phyloP scores from a whole-genome alignment of 2,888 invertebrate species.

The Cheilosia vernalis region DNA sequence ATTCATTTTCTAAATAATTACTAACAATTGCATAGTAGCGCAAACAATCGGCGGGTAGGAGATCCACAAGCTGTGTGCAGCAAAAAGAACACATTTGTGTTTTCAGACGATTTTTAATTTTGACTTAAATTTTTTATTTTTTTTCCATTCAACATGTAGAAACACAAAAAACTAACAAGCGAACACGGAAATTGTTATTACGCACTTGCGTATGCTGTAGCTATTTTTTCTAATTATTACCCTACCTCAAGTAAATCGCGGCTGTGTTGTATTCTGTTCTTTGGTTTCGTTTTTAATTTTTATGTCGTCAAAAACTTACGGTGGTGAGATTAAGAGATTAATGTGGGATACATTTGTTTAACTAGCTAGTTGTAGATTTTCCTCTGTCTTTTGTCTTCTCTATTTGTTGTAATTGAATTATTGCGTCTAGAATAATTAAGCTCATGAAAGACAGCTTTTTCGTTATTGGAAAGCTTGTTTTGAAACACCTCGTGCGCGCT shows the following conservation, averaged over 20 bases:
- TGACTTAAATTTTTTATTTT: neutral
- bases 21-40: conserved; percentile 33
- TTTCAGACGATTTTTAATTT: conserved; percentile 2
- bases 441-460: conserved; percentile 10
- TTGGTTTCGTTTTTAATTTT: conserved; percentile 6
- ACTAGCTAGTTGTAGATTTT: conserved; percentile 32
- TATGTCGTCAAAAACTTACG: conserved; percentile 22
- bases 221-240: conserved; percentile 12
- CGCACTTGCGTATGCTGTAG: conserved; percentile 28
- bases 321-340: conserved; percentile 25
- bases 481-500: conserved; percentile 21
- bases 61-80: neutral
- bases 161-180: conserved; percentile 34
- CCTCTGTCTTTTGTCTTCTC: conserved; percentile 27
- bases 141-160: conserved; percentile 8
- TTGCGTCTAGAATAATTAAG: conserved; percentile 23
- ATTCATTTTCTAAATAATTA: conserved; percentile 40
- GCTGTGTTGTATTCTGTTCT: conserved; percentile 48
- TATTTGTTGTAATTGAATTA: conserved; percentile 42
- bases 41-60: conserved; percentile 10
- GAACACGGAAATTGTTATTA: conserved; percentile 3
- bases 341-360: conserved; percentile 22
- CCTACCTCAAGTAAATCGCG: conserved; percentile 55
- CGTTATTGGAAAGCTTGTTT: conserved; percentile 22
- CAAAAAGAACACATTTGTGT: neutral